Base-by-base conservation (phyloP, 2,888 invertebrate genomes). In the Drosophila diplacantha region DNA sequence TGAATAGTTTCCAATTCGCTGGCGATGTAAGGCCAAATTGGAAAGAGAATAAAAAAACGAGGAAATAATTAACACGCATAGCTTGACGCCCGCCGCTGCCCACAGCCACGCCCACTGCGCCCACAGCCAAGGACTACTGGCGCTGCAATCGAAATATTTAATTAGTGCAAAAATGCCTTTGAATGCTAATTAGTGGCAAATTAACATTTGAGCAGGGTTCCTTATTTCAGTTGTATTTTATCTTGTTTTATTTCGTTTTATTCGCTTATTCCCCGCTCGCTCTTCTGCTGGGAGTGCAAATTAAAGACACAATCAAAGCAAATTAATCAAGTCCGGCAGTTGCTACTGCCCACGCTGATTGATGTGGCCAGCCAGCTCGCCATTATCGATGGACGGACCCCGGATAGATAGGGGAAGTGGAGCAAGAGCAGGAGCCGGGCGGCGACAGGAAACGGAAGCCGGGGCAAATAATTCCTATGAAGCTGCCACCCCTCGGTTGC, bases 141-240 rank as follows among this genome's bases (percentile, higher is more conserved):
- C 14, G 31, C 20, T 69, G 80, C 75, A 80, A 83, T 80, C 76
- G 78, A 83, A 82, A 84, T 82, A 81, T 84, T 82, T 83, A 83
- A 84, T 84, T 83, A 83, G 78, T 78, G 82, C 80, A 71, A 74
- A 81, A 85, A 81, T 77, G 75, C 75, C 74, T 85, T 85, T 84
- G 81, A 80, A 79, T 78, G 75, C 76, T 80, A 83, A 83, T 83
- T 83, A 84, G 78, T 83, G 85, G 82, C 70, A 75, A 84, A 81
- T 81, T 81, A 74, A 81, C 79, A 75, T 79, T 78, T 69, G 72
- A 73, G 69, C 56, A 54, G 67, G 32, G 64, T 54, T 68, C 49
- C 60, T 71, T 52, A 26, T 44, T 47, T 55, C 49, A 47, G 49
- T 39, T 50, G 49, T 67, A 16, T 66, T 65, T 53, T 64, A 50